Conservation (phyloP, 2,888 invertebrate species). For the Biston betularia region DNA sequence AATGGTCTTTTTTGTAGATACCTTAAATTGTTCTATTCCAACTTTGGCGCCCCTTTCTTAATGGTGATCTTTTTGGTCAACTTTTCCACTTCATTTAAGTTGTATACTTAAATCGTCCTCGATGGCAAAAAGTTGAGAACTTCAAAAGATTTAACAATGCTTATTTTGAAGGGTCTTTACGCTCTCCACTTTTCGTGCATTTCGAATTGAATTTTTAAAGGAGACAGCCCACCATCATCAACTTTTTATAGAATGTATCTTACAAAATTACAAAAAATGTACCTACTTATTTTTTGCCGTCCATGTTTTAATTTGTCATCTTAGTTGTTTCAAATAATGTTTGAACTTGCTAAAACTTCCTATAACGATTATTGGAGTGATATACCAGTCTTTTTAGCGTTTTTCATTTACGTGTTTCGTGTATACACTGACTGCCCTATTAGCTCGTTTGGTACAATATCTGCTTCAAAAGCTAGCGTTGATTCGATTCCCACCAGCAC, state of each 20-base stretch:
- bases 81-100: slow-evolving; percentile 85
- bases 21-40: slow-evolving; percentile 30
- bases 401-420: too few species aligned
- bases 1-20: slow-evolving; percentile 12
- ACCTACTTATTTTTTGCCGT: too few species aligned
- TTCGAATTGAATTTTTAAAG: slow-evolving; percentile 57
- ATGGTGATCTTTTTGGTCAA: slow-evolving; percentile 75
- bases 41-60: slow-evolving; percentile 44
- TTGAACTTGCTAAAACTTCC: too few species aligned
- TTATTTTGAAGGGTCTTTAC: slow-evolving; percentile 77
- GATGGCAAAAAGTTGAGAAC: slow-evolving; percentile 80
- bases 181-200: slow-evolving; percentile 67
- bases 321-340: too few species aligned
- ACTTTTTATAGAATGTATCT: neutral
- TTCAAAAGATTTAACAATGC: slow-evolving; percentile 85
- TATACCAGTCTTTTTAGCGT: too few species aligned
- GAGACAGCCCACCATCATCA: neutral
- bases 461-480: too few species aligned
- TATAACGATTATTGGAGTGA: too few species aligned
- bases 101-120: slow-evolving; percentile 82
- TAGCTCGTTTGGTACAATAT: too few species aligned
- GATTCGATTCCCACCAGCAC: too few species aligned
- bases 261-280: neutral
- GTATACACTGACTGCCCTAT: too few species aligned
- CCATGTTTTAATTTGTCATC: too few species aligned